Percentiles rank a stretch among this genome's conserved stretches.
These are phyloP conservation scores for Chymomyza amoena DNA, from an alignment of 2,888 invertebrate species.

Conservation along the genomic window DNA sequence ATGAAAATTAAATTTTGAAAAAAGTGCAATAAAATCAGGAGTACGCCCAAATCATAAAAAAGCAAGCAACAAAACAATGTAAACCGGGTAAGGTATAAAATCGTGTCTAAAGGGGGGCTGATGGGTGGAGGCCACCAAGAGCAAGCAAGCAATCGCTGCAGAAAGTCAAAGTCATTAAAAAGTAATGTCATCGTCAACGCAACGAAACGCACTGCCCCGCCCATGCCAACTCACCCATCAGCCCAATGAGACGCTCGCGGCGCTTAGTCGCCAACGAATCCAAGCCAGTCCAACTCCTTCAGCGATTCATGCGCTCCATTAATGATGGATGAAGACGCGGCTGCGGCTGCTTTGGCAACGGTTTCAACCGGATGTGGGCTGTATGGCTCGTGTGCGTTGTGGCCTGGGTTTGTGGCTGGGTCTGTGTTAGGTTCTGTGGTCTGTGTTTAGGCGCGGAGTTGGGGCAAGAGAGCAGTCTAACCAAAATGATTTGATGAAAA, in stretches of 20 bases:
- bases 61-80: neutral
- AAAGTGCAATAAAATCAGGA: conserved; percentile 6
- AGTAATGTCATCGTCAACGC: conserved; percentile 71
- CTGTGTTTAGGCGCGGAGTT: conserved; percentile 5
- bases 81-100: neutral
- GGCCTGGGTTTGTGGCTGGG: neutral
- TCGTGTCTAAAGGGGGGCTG: neutral
- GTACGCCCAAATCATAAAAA: conserved; percentile 19
- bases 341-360: neutral
- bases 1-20: conserved; percentile 31
- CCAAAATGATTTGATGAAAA: conserved; percentile 71
- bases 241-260: conserved; percentile 33
- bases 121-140: neutral
- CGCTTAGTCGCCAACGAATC: conserved; percentile 28
- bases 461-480: conserved; percentile 28
- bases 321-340: conserved; percentile 66
- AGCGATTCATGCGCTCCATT: conserved; percentile 40
- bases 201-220: conserved; percentile 23
- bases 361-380: neutral
- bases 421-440: neutral
- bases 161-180: conserved; percentile 74
- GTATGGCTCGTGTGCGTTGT: conserved; percentile 7
- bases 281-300: neutral
- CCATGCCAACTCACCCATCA: conserved; percentile 14
- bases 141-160: conserved; percentile 58